phyloP scores from a whole-genome alignment of 2,113 vertebrate genomes.

The Cettia cetti region DNA sequence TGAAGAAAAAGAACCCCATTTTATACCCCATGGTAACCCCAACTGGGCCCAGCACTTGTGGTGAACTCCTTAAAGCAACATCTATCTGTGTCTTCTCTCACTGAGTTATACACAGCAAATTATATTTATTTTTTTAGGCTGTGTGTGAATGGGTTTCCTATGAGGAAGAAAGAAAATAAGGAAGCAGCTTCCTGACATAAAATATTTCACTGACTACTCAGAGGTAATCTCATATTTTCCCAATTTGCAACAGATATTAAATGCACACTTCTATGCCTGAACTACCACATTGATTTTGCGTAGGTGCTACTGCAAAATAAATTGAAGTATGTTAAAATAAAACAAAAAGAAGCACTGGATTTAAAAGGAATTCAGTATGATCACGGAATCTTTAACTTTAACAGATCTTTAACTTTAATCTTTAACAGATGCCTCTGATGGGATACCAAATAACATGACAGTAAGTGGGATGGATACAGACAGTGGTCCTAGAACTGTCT shows the following conservation, averaged over 20 bases:
- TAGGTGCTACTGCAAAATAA: background rate
- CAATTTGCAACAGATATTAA: background rate
- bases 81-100: background rate
- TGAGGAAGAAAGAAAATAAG: background rate
- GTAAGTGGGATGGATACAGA: background rate
- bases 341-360: background rate
- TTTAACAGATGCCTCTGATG: background rate
- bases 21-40: background rate
- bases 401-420: no score
- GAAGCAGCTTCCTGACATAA: background rate
- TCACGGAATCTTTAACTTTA: background rate
- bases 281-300: background rate
- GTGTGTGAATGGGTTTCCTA: background rate
- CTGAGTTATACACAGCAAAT: background rate
- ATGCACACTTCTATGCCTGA: background rate
- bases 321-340: background rate
- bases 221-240: background rate
- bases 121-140: background rate
- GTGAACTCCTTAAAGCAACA: background rate
- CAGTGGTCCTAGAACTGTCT: background rate
- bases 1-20: background rate
- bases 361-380: background rate
- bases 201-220: background rate
- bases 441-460: background rate
- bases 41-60: background rate